These are phyloP conservation scores for Busseola fusca DNA, from an alignment of 2,888 invertebrate genomes.

Conservation along the genomic window DNA sequence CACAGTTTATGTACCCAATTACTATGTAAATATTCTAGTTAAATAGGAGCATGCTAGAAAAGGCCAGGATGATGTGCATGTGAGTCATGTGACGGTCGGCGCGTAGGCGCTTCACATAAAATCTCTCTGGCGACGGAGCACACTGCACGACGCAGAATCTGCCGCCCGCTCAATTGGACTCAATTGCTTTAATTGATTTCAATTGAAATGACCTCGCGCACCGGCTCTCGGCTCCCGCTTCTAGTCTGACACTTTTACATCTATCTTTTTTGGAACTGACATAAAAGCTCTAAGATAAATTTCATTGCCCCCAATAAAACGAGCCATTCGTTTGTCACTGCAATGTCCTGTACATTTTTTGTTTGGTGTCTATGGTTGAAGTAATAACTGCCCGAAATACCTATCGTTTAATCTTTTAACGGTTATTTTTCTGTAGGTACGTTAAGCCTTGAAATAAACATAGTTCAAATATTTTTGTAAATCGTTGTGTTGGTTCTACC, in stretches of 20 bases:
- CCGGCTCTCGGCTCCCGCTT: constrained; percentile 85
- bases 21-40: constrained; percentile 47
- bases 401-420: constrained; percentile 2
- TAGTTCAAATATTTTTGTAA: not conserved
- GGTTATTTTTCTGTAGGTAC: not conserved
- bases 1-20: constrained; percentile 37
- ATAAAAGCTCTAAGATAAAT: constrained; percentile 83
- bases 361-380: constrained; percentile 34
- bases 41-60: constrained; percentile 45
- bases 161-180: constrained; percentile 87
- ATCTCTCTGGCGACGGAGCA: constrained; percentile 84
- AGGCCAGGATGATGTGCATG: constrained; percentile 61
- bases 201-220: constrained; percentile 89
- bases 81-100: constrained; percentile 82
- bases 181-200: constrained; percentile 88
- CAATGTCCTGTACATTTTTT: constrained; percentile 53
- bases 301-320: constrained; percentile 78
- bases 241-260: constrained; percentile 88
- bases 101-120: constrained; percentile 88
- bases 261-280: constrained; percentile 88
- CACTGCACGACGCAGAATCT: constrained; percentile 87
- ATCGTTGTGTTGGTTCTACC: not conserved
- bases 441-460: not conserved
- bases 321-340: constrained; percentile 61
- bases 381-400: constrained; percentile 1